These are phyloP conservation scores for Archaeoteleia sp. DNA, from an alignment of 2,888 invertebrate species.

Conservation along the genomic window DNA sequence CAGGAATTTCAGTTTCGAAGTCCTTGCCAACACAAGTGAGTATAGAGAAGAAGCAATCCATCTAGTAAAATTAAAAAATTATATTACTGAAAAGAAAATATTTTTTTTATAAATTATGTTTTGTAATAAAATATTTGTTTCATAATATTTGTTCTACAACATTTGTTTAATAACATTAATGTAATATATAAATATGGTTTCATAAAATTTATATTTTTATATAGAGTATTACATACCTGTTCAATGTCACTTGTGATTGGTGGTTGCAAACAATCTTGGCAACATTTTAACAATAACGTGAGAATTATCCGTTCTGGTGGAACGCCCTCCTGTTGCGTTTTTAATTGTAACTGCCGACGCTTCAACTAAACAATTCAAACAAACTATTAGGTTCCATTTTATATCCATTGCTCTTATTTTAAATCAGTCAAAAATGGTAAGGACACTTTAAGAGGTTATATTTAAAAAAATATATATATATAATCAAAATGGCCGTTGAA, in stretches of 20 bases:
- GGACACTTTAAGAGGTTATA: too few species aligned
- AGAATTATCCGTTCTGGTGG: slow-evolving; percentile 86
- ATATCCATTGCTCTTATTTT: too few species aligned
- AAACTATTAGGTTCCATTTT: neutral
- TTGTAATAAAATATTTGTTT: neutral
- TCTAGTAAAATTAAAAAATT: too few species aligned
- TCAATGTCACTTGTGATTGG: slow-evolving; percentile 85
- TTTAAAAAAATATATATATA: too few species aligned
- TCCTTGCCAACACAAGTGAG: slow-evolving; percentile 92
- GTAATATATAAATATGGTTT: too few species aligned
- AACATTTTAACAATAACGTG: slow-evolving; percentile 90
- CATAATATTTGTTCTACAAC: too few species aligned
- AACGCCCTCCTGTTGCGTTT: slow-evolving; percentile 78
- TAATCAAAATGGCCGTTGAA: too few species aligned
- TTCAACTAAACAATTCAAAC: slow-evolving; percentile 78
- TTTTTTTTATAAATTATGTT: slow-evolving; percentile 9
- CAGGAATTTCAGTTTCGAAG: slow-evolving; percentile 87
- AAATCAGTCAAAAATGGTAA: too few species aligned
- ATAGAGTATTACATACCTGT: slow-evolving; percentile 78
- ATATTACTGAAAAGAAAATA: slow-evolving; percentile 30
- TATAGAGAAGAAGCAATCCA: slow-evolving; percentile 92
- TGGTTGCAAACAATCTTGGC: slow-evolving; percentile 89
- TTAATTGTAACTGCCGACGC: slow-evolving; percentile 78
- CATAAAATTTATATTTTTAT: slow-evolving; percentile 2
- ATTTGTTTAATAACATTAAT: too few species aligned